Percentiles rank a stretch among this genome's conserved stretches.
phyloP scores from a whole-genome alignment of 2,888 invertebrate genomes.

The Hemithea aestivaria region DNA sequence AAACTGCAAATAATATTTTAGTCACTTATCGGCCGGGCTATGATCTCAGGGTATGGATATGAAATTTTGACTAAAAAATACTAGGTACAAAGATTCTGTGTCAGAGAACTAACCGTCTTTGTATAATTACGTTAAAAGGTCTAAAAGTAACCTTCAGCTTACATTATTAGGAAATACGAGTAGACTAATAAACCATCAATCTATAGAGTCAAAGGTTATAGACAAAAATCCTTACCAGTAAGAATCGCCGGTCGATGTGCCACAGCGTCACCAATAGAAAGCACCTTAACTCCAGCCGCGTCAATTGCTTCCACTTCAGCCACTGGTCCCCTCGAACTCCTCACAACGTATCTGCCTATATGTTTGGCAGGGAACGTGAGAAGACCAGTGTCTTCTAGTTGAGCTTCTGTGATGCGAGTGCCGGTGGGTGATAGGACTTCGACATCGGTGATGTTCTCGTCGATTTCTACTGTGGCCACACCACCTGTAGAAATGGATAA shows the following conservation, averaged over 20 bases:
- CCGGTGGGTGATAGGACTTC: constrained; percentile 84
- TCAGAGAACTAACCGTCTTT: too few relatives aligned
- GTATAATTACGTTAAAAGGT: too few relatives aligned
- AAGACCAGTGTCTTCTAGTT: constrained; percentile 77
- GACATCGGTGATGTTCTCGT: constrained; percentile 80
- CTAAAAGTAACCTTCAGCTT: too few relatives aligned
- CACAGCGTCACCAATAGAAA: constrained; percentile 86
- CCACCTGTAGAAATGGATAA: constrained; percentile 46
- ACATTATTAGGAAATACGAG: too few relatives aligned
- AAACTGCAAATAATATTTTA: too few relatives aligned
- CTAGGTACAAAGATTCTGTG: too few relatives aligned
- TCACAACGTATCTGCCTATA: constrained; percentile 87
- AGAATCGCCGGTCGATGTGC: constrained; percentile 91
- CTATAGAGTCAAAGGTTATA: neutral
- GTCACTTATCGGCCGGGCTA: too few relatives aligned
- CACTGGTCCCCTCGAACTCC: constrained; percentile 57
- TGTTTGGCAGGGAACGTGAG: constrained; percentile 88
- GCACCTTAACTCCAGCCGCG: constrained; percentile 84
- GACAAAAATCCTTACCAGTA: constrained; percentile 73
- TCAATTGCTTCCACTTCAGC: constrained; percentile 88
- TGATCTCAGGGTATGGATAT: too few relatives aligned
- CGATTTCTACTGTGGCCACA: constrained; percentile 81
- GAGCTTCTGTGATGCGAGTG: constrained; percentile 80
- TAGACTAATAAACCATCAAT: too few relatives aligned
- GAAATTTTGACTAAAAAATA: too few relatives aligned